Evolutionary conservation across 2,797 vertebrate genomes (phyloP).

Genomic region (Lateolabrax maculatus): DNA sequence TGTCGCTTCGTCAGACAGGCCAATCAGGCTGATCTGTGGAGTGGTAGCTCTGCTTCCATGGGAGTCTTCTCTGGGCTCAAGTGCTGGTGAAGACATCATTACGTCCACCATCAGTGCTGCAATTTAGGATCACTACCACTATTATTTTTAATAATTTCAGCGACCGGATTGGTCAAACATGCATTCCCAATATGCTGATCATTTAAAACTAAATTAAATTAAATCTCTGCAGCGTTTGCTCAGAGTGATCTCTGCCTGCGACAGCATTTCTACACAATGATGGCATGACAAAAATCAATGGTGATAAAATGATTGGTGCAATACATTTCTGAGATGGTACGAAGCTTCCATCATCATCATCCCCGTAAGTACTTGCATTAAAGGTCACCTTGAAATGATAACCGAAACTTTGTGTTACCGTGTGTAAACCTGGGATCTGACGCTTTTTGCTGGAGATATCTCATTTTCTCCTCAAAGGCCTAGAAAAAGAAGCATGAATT

Average conservation of each 20-base stretch:
- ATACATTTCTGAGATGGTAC: not conserved
- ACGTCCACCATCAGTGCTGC: not conserved
- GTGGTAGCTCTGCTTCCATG: fast-evolving
- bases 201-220: not conserved
- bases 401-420: conserved; percentile 33
- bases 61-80: not conserved
- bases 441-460: fast-evolving
- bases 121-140: not conserved
- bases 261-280: not conserved
- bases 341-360: not conserved
- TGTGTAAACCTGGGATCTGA: not conserved
- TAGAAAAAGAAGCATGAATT: conserved; percentile 42
- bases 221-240: no score
- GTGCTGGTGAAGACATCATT: conserved; percentile 8
- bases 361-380: not conserved
- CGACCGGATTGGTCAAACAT: not conserved
- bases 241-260: not conserved
- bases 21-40: conserved; percentile 47
- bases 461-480: conserved; percentile 72
- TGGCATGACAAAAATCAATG: not conserved
- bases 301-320: not conserved
- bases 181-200: not conserved
- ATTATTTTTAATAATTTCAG: not conserved
- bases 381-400: not conserved
- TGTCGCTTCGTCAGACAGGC: fast-evolving